Base-by-base conservation (phyloP, 2,797 vertebrate species). In the Yasuhikotakia modesta region DNA sequence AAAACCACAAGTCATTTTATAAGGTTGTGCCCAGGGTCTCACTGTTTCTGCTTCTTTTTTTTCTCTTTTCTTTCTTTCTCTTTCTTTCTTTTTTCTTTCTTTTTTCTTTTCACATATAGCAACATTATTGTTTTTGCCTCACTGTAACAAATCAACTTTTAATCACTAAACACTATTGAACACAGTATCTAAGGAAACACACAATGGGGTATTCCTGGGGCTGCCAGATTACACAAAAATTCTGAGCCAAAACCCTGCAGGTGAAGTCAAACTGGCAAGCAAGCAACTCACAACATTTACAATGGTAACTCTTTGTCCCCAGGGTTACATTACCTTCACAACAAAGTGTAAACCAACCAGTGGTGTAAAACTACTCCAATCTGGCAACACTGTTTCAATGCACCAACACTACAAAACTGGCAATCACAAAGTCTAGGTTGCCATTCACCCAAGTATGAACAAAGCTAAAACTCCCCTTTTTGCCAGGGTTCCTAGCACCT, bases 401-500 rank as follows among this genome's bases (percentile, higher is more conserved):
- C 53, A 70, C 27, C 57, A 64, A 27, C 58, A 27, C 32, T 45
- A 71, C 58, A 78, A 70, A 78, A 50, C 67, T 80, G 60, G 53
- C 78, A 65, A 24, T 70, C 35, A 27, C 30, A 16, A 70, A 74
- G 65, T 30, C 58, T 70, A 50, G 57, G 71, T 70, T 70, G 71
- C 76, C 70, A 78, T 66, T 79, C 61, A 19, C 30, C 63, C 10
- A 43, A 55, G 64, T 19, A 45, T 64, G 30, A 73, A 61, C 66
- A 67, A 73, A 84, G 70, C 65, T 70, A 66, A 22, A 82, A 72
- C 58, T 64, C 13, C 4, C 13, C 21, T 50, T 63, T 74, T 66
- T 35, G 39, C 78, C 45, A 63, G 57, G 57, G 52, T 53, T 86
- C 87, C 88, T 87, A 88, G 87, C 89, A 93, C 88, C 91, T 91